phyloP scores from a whole-genome alignment of 2,113 vertebrate species.

The Petrocephalus zakoni region DNA sequence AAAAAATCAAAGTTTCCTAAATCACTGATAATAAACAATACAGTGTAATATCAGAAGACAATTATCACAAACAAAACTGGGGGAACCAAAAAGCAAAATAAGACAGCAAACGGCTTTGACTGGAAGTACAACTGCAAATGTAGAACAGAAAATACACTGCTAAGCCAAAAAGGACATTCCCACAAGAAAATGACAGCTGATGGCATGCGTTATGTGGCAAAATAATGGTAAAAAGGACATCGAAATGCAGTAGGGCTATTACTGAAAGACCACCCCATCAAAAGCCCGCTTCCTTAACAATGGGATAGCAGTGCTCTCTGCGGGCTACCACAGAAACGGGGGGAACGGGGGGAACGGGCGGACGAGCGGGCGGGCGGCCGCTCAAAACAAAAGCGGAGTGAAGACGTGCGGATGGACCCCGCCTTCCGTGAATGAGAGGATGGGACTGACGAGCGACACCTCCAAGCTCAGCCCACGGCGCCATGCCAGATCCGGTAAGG shows the following conservation, averaged over 20 bases:
- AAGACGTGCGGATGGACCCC: constrained; percentile 18
- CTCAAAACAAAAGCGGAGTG: constrained; percentile 1
- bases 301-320: background rate
- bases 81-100: background rate
- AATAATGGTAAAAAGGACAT: background rate
- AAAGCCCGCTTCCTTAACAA: background rate
- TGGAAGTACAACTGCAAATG: background rate
- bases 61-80: background rate
- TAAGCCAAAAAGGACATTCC: background rate
- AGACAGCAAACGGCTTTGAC: background rate
- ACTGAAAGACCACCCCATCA: background rate
- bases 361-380: no score
- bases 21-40: background rate
- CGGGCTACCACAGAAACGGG: background rate
- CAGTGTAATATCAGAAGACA: background rate
- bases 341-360: background rate
- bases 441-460: constrained; percentile 10
- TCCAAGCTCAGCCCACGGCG: constrained; percentile 6
- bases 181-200: background rate
- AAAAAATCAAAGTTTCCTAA: background rate
- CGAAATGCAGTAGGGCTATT: background rate
- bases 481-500: background rate
- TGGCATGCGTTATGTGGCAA: background rate
- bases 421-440: background rate
- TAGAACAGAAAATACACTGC: background rate